A percentile compares a stretch with the other conserved stretches of the same genome.
Evolutionary conservation across 2,113 vertebrate genomes (phyloP).

Genomic region (Sus scrofa): DNA sequence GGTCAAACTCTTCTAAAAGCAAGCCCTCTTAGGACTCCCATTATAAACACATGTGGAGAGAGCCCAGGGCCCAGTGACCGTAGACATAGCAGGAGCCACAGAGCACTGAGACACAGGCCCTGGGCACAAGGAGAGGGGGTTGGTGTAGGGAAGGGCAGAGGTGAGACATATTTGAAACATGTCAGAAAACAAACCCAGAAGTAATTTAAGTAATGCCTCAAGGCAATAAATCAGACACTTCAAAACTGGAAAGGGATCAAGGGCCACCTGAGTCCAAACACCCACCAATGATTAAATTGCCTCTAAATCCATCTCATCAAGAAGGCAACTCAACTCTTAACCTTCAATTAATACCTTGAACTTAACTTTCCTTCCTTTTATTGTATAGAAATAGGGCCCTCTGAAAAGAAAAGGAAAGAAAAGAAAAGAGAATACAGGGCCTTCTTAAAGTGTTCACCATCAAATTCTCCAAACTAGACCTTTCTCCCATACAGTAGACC

Average conservation of each 20-base stretch:
- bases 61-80: neutral
- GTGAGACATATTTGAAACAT: neutral
- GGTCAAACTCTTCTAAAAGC: neutral
- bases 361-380: neutral
- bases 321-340: neutral
- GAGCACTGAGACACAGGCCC: neutral
- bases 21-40: neutral
- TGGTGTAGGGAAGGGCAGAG: neutral
- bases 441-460: neutral
- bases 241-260: neutral
- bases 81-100: neutral
- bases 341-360: neutral
- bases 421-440: no score
- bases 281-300: neutral
- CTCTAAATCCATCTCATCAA: constrained; percentile 1
- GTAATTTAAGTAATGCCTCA: neutral
- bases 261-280: neutral
- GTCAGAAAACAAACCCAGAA: constrained; percentile 29
- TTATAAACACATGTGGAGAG: neutral
- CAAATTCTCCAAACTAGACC: neutral
- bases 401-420: no score
- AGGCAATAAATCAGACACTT: neutral
- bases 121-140: neutral
- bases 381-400: neutral
- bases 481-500: neutral